Evolutionary conservation across 1,140 invertebrate species (phyloP).

Genomic region (Pomacea maculata): DNA sequence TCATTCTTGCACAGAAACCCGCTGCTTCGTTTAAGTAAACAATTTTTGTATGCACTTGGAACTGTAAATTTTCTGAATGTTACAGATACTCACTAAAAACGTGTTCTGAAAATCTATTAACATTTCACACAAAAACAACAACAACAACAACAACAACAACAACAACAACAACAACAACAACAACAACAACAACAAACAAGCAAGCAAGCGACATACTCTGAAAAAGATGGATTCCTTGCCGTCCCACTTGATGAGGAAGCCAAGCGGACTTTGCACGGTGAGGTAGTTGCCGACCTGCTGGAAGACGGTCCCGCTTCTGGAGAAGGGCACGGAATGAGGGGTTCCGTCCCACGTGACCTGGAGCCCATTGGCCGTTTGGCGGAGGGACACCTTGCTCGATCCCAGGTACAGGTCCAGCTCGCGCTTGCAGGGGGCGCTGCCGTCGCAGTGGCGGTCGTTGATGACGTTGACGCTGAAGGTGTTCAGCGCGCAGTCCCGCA

Average conservation of each 20-base stretch:
- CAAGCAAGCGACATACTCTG: conserved; percentile 5
- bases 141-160: no score
- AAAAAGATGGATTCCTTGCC: conserved; percentile 57
- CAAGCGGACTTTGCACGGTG: conserved; percentile 74
- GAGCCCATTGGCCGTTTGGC: background rate
- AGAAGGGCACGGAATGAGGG: conserved; percentile 35
- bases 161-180: no score
- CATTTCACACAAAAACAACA: no score
- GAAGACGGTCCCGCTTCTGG: conserved; percentile 75
- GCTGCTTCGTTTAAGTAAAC: no score
- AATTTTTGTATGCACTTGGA: no score
- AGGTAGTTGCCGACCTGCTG: conserved; percentile 76
- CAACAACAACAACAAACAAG: no score
- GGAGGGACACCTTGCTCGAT: conserved; percentile 31
- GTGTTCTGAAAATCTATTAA: no score
- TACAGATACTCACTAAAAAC: no score
- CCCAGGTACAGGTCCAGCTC: conserved; percentile 53
- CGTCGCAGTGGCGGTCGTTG: conserved; percentile 47
- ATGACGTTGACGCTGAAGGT: conserved; percentile 47
- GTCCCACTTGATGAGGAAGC: conserved; percentile 80
- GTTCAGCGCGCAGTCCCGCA: conserved; percentile 30
- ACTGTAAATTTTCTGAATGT: no score
- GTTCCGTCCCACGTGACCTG: conserved; percentile 21
- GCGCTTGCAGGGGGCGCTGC: conserved; percentile 38
- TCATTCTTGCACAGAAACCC: no score